phyloP scores from a whole-genome alignment of 2,113 vertebrate species.

The Pardalotus punctatus region DNA sequence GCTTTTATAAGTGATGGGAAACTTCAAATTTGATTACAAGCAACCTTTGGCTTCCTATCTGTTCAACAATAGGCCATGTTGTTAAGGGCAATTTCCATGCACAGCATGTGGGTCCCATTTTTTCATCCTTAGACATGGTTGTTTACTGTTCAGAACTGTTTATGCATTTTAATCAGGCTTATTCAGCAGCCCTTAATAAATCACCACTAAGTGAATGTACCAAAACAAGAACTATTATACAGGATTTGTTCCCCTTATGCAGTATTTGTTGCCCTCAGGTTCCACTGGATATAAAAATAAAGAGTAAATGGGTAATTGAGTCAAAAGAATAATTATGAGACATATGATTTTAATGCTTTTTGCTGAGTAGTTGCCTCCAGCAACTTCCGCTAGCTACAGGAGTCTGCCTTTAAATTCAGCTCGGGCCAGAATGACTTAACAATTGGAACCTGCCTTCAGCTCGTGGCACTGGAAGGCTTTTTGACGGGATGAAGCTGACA shows the following conservation, averaged over 20 bases:
- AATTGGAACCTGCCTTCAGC: constrained; percentile 73
- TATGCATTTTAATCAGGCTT: constrained; percentile 86
- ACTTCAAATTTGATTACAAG: constrained; percentile 99
- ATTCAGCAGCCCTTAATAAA: constrained; percentile 85
- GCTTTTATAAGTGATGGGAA: constrained; percentile 87
- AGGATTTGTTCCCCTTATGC: constrained; percentile 61
- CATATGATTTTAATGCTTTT: constrained; percentile 67
- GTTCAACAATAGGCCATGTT: constrained; percentile 91
- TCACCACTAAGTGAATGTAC: constrained; percentile 78
- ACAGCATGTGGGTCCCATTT: constrained; percentile 96
- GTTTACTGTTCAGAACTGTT: constrained; percentile 90
- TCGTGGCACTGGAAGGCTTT: constrained; percentile 68
- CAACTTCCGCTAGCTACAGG: constrained; percentile 58
- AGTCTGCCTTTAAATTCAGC: constrained; percentile 77
- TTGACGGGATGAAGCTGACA: constrained; percentile 69
- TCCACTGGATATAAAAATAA: constrained; percentile 66
- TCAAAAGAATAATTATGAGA: constrained; percentile 68
- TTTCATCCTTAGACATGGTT: constrained; percentile 88
- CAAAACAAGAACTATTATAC: constrained; percentile 75
- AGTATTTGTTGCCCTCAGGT: constrained; percentile 60
- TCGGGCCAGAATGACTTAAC: constrained; percentile 72
- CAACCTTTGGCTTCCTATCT: constrained; percentile 98
- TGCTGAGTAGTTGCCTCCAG: constrained; percentile 61
- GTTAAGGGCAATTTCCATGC: constrained; percentile 99
- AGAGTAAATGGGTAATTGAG: constrained; percentile 61